These are phyloP conservation scores for Ifrita kowaldi DNA, from an alignment of 2,113 vertebrate species.

Conservation along the genomic window DNA sequence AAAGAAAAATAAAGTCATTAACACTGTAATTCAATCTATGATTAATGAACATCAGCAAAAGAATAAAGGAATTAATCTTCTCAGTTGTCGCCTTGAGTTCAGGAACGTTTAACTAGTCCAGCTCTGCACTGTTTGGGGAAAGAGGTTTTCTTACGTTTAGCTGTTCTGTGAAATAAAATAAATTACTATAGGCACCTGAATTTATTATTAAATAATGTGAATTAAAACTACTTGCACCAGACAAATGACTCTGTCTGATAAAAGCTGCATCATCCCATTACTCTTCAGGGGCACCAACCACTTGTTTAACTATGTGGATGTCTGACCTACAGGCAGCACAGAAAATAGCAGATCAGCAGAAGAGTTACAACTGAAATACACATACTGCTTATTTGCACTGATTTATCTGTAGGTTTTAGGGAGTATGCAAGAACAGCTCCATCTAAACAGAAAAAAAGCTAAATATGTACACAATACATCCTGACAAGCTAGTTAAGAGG, in stretches of 20 bases:
- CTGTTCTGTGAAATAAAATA: neutral
- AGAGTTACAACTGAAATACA: neutral
- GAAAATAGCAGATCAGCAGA: neutral
- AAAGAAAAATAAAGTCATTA: conserved; percentile 26
- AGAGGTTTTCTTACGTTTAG: neutral
- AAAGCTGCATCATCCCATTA: neutral
- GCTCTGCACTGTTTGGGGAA: neutral
- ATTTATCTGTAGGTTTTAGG: neutral
- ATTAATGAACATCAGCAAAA: neutral
- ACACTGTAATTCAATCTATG: neutral
- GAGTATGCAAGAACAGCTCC: neutral
- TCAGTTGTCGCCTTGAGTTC: neutral
- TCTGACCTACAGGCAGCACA: neutral
- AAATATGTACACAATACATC: neutral
- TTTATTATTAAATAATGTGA: neutral
- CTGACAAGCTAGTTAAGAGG: neutral
- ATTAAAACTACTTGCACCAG: neutral
- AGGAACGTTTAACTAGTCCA: neutral
- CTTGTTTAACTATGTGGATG: neutral
- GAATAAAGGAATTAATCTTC: neutral
- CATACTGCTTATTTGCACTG: neutral
- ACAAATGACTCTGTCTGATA: neutral
- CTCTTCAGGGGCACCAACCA: neutral
- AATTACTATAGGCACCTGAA: neutral
- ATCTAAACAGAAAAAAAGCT: neutral